Conservation (phyloP, 2,888 invertebrate genomes). For the Pristionchus entomophagus region DNA sequence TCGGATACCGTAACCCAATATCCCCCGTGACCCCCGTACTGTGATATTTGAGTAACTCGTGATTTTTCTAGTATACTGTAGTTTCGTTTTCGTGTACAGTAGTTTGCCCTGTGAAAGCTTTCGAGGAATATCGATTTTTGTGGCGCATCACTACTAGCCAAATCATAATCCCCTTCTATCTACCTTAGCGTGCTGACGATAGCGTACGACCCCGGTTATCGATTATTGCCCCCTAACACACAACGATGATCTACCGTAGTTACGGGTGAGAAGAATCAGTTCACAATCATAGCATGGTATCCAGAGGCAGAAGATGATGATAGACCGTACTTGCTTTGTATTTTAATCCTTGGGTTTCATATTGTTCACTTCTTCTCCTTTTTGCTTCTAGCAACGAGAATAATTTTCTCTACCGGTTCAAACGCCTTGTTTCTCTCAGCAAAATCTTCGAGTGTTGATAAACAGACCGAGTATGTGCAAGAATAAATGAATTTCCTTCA, state of each 20-base stretch:
- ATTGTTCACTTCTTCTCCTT: slow-evolving; percentile 20
- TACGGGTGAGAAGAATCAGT: slow-evolving; percentile 16
- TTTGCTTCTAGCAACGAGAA: neutral
- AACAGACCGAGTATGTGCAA: neutral
- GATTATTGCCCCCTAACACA: neutral
- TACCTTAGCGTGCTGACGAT: slow-evolving; percentile 4
- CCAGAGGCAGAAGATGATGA: too few relatives aligned
- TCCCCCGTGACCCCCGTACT: neutral
- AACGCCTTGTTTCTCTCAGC: slow-evolving; percentile 26
- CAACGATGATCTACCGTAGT: slow-evolving; percentile 11
- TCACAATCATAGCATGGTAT: neutral
- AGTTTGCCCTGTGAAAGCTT: neutral
- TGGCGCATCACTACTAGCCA: neutral
- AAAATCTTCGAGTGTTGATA: neutral
- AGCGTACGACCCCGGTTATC: too few relatives aligned
- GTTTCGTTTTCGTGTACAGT: neutral
- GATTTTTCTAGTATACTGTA: neutral
- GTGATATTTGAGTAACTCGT: neutral
- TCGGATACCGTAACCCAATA: neutral
- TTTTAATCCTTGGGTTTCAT: slow-evolving; percentile 1
- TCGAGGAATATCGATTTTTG: slow-evolving; percentile 22
- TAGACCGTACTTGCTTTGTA: neutral
- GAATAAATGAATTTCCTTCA: neutral
- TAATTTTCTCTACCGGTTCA: neutral
- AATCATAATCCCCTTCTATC: neutral